Evolutionary conservation across 1,140 invertebrate species (phyloP), one percentile per base, ranked within the genome.

Genomic region (Anagrus nilaparvatae): DNA sequence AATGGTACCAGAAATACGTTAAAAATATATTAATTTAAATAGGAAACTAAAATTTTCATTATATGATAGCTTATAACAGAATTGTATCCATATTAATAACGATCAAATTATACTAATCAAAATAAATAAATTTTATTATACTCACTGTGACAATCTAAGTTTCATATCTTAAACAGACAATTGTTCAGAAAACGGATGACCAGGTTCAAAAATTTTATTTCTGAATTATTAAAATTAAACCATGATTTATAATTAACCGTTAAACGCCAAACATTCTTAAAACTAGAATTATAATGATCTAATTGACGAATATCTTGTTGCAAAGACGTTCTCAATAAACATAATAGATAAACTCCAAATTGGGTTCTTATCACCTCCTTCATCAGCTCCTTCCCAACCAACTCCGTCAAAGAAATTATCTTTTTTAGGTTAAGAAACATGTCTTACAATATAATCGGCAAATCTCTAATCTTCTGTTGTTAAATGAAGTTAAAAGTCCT

Each of bases 321-420:
- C 36, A 88, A 66, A 14, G 84, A 83, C 14, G 87, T 89, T 46
- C 86, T 74, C 40, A 98, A 58, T 23, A 98, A 68, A 50, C 87
- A 88, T 43, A 95, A 70, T 28, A 97, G 73, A 63, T 98, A 99
- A 33, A 84, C 79, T 50, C 84, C 81, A 66, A 98, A 97, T 61
- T 98, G 94, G 27, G 89, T 81, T 49, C 95, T 70, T 28, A 98
- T 84, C 96, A 95, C 98, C 52, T n/a, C 95, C 98, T 52, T 93
- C 85, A 58, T 95, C 89, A 19, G 87, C 86, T 13, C 91, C 91
- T 69, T 92, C 87, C 84, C 84, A 91, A 23, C 78, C 82, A 33
- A 87, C 82, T 1, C 81, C 81, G 56, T 86, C 82, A 33, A 85
- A 55, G 56, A 80, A 83, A 21, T 78, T 77, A 65, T 90, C 85